Evolutionary conservation across 2,113 vertebrate species (phyloP), one percentile per base, ranked within the genome.

Genomic region (Stigmatopora argus): DNA sequence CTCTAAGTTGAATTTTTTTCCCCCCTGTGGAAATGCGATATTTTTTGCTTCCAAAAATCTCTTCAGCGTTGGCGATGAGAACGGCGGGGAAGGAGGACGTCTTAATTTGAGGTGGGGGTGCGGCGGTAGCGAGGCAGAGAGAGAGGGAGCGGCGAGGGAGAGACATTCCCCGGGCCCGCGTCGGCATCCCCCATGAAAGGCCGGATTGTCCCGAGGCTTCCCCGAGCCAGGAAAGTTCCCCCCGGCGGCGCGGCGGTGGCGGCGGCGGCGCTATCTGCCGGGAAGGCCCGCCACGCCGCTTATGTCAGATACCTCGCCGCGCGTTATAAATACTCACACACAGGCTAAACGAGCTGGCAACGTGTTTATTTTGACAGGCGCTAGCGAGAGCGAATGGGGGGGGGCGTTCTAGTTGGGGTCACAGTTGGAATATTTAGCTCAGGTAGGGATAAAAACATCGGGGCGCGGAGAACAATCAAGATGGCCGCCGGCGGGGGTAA

Each of bases 201-300:
- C 83, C 78, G 78, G 86, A 90, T 92, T 92, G 91, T 92, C 84
- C 76, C 21, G 52, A 71, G 72, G 78, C 73, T 83, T 89, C 80
- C 74, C 70, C 1, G 77, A 86, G 89, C 88, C 88, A 92, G 90
- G 90, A 91, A 91, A 92, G 87, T 90, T 92, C 85, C 88, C 88
- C 87, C 83, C 52, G 23, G 5, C 53, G 53, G 53, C 21, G 19
- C n/a, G 83, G 81, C 67, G 64, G 84, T 74, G 86, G 87, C 74
- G 80, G 70, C 75, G 79, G 83, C 77, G 82, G 82, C 83, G 78
- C 82, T 84, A 86, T 87, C 86, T 86, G 89, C 86, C 88, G 90
- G 85, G 84, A 86, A 86, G 71, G 65, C 77, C 79, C 78, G 64
- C 70, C 74, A 64, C 19, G 9, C 75, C 19, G 63, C 66, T 78